Conservation (phyloP, 2,113 vertebrate genomes). For the Dasyprocta punctata region DNA sequence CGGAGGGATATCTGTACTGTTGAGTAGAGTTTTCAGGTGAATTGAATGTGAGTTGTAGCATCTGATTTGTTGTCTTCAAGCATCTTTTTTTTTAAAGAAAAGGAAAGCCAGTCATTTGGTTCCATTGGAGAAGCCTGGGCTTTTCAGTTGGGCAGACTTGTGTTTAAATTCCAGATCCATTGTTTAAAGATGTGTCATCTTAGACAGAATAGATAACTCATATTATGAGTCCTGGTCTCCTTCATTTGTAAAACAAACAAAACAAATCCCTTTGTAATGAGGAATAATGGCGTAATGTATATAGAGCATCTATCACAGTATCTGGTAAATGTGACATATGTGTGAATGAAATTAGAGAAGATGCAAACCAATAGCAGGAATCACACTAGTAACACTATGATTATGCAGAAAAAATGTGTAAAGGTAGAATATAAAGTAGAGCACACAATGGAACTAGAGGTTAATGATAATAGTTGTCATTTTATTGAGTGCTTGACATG, state of each 20-base stretch:
- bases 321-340: neutral
- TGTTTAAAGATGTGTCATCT: neutral
- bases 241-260: conserved; percentile 30
- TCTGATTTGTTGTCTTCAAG: conserved; percentile 52
- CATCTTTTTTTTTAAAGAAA: neutral
- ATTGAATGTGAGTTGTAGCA: conserved; percentile 39
- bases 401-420: neutral
- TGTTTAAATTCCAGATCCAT: neutral
- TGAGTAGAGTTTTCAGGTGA: conserved; percentile 16
- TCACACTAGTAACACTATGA: neutral
- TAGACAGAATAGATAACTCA: neutral
- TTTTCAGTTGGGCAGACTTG: neutral
- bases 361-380: neutral
- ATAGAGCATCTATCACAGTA: neutral
- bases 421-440: neutral
- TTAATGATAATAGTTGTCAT: neutral
- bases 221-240: neutral
- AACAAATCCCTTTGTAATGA: neutral
- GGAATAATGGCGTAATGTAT: neutral
- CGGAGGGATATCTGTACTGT: neutral
- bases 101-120: neutral
- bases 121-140: neutral
- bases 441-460: neutral
- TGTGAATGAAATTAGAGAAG: neutral
- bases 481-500: neutral